These are phyloP conservation scores for Argyra leucocephala DNA, from an alignment of 2,888 invertebrate species.

Conservation along the genomic window DNA sequence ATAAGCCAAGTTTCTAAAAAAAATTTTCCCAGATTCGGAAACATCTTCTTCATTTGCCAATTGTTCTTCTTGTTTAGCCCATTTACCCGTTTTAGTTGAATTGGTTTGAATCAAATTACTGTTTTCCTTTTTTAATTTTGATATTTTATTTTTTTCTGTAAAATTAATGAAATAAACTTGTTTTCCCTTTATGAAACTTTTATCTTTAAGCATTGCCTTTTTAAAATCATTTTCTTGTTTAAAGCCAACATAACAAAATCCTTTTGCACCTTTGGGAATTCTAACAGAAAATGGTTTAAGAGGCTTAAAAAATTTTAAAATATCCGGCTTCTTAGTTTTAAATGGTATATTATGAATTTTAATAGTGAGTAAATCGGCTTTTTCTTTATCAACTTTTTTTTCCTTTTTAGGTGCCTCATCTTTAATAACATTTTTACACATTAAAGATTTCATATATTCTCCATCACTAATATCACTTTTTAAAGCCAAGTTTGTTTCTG, in stretches of 20 bases:
- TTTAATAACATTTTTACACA: constrained; percentile 37
- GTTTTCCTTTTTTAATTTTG: constrained; percentile 31
- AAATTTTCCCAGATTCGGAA: constrained; percentile 84
- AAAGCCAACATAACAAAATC: constrained; percentile 87
- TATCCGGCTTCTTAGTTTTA: constrained; percentile 69
- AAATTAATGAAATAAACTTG: constrained; percentile 51
- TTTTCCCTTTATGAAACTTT: constrained; percentile 70
- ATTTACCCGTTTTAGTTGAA: constrained; percentile 43
- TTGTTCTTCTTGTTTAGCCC: constrained; percentile 54
- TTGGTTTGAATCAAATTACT: constrained; percentile 22
- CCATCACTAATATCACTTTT: constrained; percentile 62
- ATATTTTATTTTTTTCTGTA: constrained; percentile 42
- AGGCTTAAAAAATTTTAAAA: constrained; percentile 77
- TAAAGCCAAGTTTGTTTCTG: constrained; percentile 52
- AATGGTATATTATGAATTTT: constrained; percentile 71
- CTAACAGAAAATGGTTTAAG: constrained; percentile 68
- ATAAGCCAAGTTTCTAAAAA: constrained; percentile 84
- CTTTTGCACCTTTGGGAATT: constrained; percentile 64
- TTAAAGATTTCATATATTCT: constrained; percentile 67
- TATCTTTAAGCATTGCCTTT: constrained; percentile 72
- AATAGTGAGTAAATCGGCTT: constrained; percentile 49
- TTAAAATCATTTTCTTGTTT: constrained; percentile 69
- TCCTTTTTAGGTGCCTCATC: constrained; percentile 27
- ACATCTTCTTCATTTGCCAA: constrained; percentile 66
- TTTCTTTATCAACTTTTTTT: constrained; percentile 41